phyloP scores from a whole-genome alignment of 2,113 vertebrate species.

The Pao palembangensis region DNA sequence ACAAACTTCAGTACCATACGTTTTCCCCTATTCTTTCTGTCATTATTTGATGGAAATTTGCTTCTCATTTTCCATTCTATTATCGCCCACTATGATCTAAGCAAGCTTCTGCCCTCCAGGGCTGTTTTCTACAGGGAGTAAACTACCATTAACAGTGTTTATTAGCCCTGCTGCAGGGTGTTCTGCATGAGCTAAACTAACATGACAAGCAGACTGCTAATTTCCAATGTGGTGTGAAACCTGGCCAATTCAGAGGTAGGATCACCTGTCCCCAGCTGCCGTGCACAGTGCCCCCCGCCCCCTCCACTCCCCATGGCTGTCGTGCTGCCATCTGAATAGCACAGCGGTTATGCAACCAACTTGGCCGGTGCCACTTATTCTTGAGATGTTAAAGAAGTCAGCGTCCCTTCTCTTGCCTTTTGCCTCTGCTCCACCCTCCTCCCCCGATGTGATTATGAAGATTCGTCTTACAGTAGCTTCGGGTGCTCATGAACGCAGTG shows the following conservation, averaged over 20 bases:
- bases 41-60: neutral
- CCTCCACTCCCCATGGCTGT: constrained; percentile 30
- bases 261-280: constrained; percentile 35
- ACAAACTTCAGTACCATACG: neutral
- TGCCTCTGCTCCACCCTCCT: neutral
- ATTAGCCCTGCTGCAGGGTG: neutral
- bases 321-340: constrained; percentile 14
- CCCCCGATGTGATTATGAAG: constrained; percentile 42
- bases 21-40: neutral
- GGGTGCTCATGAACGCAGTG: neutral
- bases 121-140: constrained; percentile 10
- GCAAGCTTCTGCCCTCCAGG: constrained; percentile 4
- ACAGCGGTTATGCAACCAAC: constrained; percentile 47
- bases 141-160: neutral
- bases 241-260: constrained; percentile 1
- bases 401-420: neutral
- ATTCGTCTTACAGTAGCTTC: constrained; percentile 38
- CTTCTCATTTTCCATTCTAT: neutral
- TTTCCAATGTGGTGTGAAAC: constrained; percentile 5
- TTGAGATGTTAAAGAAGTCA: constrained; percentile 51
- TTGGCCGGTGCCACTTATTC: constrained; percentile 47
- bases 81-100: constrained; percentile 1
- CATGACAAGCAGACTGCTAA: neutral
- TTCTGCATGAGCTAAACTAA: neutral
- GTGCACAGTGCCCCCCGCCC: too few relatives aligned